Evolutionary conservation across 2,797 vertebrate species (phyloP).

Genomic region (Pseudocheirus occidentalis): DNA sequence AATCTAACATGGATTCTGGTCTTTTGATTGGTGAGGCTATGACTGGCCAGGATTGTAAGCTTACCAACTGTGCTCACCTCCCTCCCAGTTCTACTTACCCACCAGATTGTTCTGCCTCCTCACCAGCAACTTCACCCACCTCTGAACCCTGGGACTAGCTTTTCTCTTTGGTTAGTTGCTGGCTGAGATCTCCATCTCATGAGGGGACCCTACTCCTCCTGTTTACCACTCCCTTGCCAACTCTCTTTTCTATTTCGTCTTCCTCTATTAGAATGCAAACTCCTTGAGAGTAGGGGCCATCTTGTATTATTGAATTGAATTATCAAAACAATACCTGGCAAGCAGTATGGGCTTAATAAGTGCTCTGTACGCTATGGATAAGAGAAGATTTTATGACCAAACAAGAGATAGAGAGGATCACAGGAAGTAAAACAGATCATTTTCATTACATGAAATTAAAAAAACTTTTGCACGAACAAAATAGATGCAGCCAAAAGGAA

Average conservation of each 20-base stretch:
- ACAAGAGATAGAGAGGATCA: neutral
- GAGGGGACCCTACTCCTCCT: too few species aligned
- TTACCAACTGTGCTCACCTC: neutral
- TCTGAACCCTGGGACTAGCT: neutral
- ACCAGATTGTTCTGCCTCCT: neutral
- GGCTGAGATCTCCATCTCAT: too few species aligned
- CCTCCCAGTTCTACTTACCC: neutral
- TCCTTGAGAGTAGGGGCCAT: neutral
- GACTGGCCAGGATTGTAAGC: too few species aligned
- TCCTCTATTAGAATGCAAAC: neutral
- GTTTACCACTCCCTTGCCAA: neutral
- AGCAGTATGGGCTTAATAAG: neutral
- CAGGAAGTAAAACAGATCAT: neutral
- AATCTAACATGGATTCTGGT: too few species aligned
- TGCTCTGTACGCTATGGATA: neutral
- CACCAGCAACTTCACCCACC: too few species aligned
- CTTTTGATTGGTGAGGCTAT: too few species aligned
- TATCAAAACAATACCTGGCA: neutral
- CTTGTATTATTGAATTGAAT: neutral
- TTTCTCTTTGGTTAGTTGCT: neutral
- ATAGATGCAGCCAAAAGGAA: neutral
- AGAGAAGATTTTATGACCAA: neutral
- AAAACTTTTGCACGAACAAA: neutral
- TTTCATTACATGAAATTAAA: neutral
- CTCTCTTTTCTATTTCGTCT: too few species aligned